phyloP scores from a whole-genome alignment of 1,140 invertebrate genomes.

The Drosophila albomicans region DNA sequence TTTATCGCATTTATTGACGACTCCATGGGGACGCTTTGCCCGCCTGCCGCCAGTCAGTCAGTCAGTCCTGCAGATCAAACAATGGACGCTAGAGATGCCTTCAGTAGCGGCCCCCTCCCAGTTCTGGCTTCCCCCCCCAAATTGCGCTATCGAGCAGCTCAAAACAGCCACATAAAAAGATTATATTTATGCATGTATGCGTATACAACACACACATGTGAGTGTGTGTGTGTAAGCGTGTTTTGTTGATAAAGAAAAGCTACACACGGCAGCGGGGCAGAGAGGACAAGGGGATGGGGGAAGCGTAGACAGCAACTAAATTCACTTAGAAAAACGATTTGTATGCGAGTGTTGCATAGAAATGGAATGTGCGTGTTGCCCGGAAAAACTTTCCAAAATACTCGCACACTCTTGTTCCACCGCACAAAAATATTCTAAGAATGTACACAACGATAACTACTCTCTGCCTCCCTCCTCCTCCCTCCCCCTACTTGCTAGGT shows the following conservation, averaged over 20 bases:
- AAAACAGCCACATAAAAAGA: conserved; percentile 81
- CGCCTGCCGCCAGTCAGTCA: conserved; percentile 18
- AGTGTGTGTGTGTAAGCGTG: conserved; percentile 9
- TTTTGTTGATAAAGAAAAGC: conserved; percentile 18
- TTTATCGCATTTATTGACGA: conserved; percentile 83
- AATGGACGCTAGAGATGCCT: conserved; percentile 53
- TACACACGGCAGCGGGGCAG: conserved; percentile 1
- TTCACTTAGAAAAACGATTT: conserved; percentile 74
- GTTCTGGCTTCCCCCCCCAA: conserved; percentile 20
- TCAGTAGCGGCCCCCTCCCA: neutral
- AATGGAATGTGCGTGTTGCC: conserved; percentile 34
- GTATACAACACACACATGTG: neutral
- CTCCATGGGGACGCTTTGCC: conserved; percentile 76
- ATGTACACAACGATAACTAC: conserved; percentile 14
- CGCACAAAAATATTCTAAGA: conserved; percentile 11
- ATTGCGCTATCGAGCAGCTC: conserved; percentile 76
- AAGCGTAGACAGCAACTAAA: conserved; percentile 46
- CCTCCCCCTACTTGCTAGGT: neutral
- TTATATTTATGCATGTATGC: conserved; percentile 69
- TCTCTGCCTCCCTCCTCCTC: neutral
- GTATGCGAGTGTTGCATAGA: conserved; percentile 47
- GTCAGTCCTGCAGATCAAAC: conserved; percentile 71
- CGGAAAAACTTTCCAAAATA: neutral
- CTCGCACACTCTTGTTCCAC: neutral
- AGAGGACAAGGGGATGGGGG: neutral